These are phyloP conservation scores for Synanthedon formicaeformis DNA, from an alignment of 2,888 invertebrate species.

Conservation along the genomic window DNA sequence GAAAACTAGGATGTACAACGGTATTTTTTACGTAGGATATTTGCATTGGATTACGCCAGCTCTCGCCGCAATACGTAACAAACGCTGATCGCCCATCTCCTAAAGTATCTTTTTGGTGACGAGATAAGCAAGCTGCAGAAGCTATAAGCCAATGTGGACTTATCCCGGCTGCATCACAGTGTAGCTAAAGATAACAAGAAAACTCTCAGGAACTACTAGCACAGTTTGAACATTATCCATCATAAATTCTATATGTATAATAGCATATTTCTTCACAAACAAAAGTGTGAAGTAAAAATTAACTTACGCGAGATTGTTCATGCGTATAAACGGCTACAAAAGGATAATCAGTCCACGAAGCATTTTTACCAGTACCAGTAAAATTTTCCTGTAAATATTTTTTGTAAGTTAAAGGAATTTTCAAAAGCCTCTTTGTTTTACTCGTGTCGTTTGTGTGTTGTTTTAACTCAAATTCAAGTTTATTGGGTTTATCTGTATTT, in stretches of 20 bases:
- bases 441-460: too few species aligned
- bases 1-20: conserved; percentile 40
- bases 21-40: conserved; percentile 47
- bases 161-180: conserved; percentile 50
- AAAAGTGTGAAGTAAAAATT: too few species aligned
- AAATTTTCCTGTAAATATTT: conserved; percentile 2
- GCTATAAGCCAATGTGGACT: conserved; percentile 50
- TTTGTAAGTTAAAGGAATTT: too few species aligned
- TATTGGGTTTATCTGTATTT: too few species aligned
- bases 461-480: too few species aligned
- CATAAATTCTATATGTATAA: too few species aligned
- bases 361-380: conserved; percentile 10
- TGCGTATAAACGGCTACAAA: conserved; percentile 48
- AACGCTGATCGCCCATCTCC: conserved; percentile 38
- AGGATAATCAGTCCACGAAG: conserved; percentile 39
- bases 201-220: conserved; percentile 1
- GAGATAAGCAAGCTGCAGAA: conserved; percentile 44
- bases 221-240: too few species aligned
- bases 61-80: conserved; percentile 41
- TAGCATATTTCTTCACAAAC: too few species aligned
- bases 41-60: conserved; percentile 41
- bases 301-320: conserved; percentile 43
- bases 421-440: too few species aligned
- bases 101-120: conserved; percentile 25
- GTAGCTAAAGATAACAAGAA: conserved; percentile 25